Conservation (phyloP, 2,797 vertebrate genomes). For the Fringilla coelebs region DNA sequence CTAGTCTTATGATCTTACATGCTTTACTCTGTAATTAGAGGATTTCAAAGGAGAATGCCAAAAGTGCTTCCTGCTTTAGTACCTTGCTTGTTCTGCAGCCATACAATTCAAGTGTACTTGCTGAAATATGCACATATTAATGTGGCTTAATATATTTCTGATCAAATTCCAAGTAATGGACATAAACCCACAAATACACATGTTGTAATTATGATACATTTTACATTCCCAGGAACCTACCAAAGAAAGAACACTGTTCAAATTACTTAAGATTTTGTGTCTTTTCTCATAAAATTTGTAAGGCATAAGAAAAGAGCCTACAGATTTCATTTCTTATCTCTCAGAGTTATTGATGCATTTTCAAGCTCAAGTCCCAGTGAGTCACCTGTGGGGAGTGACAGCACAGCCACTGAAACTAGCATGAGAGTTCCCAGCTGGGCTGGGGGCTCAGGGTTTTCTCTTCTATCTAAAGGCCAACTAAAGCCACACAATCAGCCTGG, state of each 20-base stretch:
- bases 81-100: not conserved
- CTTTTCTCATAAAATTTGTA: not conserved
- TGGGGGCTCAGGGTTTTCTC: not conserved
- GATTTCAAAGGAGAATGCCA: not conserved
- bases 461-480: not conserved
- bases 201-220: not conserved
- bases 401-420: fast-evolving
- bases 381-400: not conserved
- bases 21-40: not conserved
- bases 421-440: not conserved
- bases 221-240: not conserved
- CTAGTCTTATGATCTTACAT: not conserved
- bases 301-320: not conserved
- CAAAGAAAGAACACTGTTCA: not conserved
- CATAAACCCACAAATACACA: not conserved
- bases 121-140: not conserved
- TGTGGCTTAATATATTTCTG: not conserved
- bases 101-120: not conserved
- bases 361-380: not conserved
- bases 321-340: not conserved
- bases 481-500: not conserved
- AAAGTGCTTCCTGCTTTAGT: not conserved
- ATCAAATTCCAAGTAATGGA: not conserved
- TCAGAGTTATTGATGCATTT: not conserved
- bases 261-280: not conserved